Percentiles rank a stretch among this genome's conserved stretches.
These are phyloP conservation scores for Novumbra hubbsi DNA, from an alignment of 2,797 vertebrate species.

Conservation along the genomic window DNA sequence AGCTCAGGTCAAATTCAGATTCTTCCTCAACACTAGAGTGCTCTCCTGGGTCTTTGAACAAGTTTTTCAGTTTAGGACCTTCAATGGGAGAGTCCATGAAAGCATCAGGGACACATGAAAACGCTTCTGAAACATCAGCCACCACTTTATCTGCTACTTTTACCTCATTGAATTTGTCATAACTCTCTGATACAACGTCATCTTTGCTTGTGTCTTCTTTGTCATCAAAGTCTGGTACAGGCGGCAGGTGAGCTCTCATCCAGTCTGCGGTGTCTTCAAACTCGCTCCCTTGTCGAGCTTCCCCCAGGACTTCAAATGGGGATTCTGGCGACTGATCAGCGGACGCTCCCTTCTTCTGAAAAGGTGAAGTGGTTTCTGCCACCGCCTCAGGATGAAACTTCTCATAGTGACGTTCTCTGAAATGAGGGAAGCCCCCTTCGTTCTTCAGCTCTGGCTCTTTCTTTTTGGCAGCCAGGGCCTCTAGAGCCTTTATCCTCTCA, in stretches of 20 bases:
- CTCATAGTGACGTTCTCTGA: conserved; percentile 73
- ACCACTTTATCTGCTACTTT: conserved; percentile 40
- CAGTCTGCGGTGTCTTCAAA: conserved; percentile 81
- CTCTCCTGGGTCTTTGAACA: conserved; percentile 46
- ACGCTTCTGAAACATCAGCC: conserved; percentile 51
- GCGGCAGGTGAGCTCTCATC: conserved; percentile 77
- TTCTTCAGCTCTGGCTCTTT: conserved; percentile 68
- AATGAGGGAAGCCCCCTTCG: conserved; percentile 66
- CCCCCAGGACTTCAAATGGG: conserved; percentile 86
- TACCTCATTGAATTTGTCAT: conserved; percentile 30
- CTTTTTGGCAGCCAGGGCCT: conserved; percentile 75
- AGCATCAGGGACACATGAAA: conserved; percentile 66
- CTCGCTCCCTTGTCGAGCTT: conserved; percentile 71
- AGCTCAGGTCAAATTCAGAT: conserved; percentile 73
- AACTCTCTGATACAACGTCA: conserved; percentile 29
- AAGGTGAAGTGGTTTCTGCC: conserved; percentile 13
- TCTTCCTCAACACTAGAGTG: conserved; percentile 65
- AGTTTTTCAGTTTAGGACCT: conserved; percentile 38
- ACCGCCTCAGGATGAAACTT: conserved; percentile 59
- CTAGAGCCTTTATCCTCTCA: conserved; percentile 76
- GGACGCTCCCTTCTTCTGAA: conserved; percentile 58
- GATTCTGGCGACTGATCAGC: conserved; percentile 81
- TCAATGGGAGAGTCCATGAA: conserved; percentile 69
- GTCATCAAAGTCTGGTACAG: conserved; percentile 68
- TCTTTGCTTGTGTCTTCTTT: conserved; percentile 51